These are phyloP conservation scores for Alviniconcha marisindica DNA, from an alignment of 1,140 invertebrate genomes.

Conservation along the genomic window DNA sequence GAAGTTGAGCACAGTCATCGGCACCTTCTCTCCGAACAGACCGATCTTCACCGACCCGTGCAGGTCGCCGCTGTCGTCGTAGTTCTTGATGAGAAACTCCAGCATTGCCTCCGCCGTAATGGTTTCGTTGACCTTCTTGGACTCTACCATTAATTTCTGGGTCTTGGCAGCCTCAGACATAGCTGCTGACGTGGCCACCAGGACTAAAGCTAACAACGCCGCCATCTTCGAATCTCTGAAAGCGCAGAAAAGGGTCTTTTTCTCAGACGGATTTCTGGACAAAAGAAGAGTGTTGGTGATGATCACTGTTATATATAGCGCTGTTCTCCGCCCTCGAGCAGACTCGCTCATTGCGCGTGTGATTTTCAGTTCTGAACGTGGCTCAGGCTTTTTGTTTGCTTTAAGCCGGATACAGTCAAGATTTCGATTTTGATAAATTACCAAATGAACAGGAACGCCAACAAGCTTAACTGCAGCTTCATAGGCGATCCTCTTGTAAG, in stretches of 20 bases:
- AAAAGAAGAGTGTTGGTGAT: background rate
- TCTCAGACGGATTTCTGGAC: background rate
- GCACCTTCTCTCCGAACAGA: slow-evolving; percentile 66
- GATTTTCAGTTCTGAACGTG: slow-evolving; percentile 8
- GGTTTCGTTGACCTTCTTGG: slow-evolving; percentile 48
- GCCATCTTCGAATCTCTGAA: background rate
- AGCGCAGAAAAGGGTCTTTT: background rate
- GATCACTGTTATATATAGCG: too few relatives aligned
- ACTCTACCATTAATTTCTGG: slow-evolving; percentile 20
- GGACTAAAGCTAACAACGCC: background rate
- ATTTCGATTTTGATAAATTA: background rate
- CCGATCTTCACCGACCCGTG: slow-evolving; percentile 57
- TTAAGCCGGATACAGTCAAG: background rate
- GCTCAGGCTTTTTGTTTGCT: background rate
- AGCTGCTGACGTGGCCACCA: background rate
- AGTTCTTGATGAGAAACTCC: slow-evolving; percentile 58
- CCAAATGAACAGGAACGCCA: too few relatives aligned
- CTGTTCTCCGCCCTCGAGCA: too few relatives aligned
- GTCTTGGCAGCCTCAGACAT: background rate
- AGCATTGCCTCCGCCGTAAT: slow-evolving; percentile 60
- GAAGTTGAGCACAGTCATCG: slow-evolving; percentile 69
- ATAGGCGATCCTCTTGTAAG: too few relatives aligned
- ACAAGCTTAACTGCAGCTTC: too few relatives aligned
- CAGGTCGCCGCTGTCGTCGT: slow-evolving; percentile 52
- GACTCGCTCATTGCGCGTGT: slow-evolving; percentile 1